Conservation (phyloP, 1,140 invertebrate species). For the Drosophila erecta region DNA sequence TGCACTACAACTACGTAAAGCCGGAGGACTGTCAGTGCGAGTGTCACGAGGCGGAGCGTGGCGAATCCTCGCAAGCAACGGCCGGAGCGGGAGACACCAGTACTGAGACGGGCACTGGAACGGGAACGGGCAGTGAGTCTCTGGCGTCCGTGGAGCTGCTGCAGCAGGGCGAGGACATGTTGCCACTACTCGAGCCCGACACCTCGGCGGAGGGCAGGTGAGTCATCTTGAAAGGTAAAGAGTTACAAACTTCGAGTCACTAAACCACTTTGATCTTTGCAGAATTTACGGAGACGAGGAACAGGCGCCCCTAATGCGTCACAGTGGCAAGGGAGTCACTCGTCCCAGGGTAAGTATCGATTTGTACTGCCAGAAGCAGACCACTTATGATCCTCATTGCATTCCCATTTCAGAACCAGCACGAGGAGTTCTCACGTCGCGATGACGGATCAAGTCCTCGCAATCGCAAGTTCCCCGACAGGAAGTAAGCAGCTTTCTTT, state of each 20-base stretch:
- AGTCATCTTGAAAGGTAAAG: neutral
- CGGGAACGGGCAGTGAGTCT: slow-evolving; percentile 69
- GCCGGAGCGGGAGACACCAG: slow-evolving; percentile 55
- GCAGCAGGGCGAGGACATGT: slow-evolving; percentile 78
- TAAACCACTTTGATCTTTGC: neutral
- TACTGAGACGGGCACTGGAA: slow-evolving; percentile 57
- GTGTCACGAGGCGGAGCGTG: slow-evolving; percentile 88
- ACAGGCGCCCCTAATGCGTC: slow-evolving; percentile 45
- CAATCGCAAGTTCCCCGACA: slow-evolving; percentile 77
- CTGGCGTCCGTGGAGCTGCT: slow-evolving; percentile 67
- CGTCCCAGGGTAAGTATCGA: slow-evolving; percentile 45
- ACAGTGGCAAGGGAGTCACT: slow-evolving; percentile 32
- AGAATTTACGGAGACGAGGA: slow-evolving; percentile 72
- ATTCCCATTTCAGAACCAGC: neutral
- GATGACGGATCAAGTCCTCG: slow-evolving; percentile 63
- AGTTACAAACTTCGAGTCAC: neutral
- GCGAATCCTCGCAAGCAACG: slow-evolving; percentile 56
- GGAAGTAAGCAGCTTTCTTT: slow-evolving; percentile 54
- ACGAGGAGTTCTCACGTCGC: slow-evolving; percentile 76
- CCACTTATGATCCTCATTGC: neutral
- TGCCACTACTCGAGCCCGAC: slow-evolving; percentile 76
- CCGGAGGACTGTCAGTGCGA: slow-evolving; percentile 93
- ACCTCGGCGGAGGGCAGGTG: slow-evolving; percentile 50
- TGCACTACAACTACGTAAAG: slow-evolving; percentile 91
- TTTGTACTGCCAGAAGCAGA: neutral